Percentiles rank a stretch among this genome's conserved stretches.
Conservation (phyloP, 2,888 invertebrate species). For the Drosophila rubida region DNA sequence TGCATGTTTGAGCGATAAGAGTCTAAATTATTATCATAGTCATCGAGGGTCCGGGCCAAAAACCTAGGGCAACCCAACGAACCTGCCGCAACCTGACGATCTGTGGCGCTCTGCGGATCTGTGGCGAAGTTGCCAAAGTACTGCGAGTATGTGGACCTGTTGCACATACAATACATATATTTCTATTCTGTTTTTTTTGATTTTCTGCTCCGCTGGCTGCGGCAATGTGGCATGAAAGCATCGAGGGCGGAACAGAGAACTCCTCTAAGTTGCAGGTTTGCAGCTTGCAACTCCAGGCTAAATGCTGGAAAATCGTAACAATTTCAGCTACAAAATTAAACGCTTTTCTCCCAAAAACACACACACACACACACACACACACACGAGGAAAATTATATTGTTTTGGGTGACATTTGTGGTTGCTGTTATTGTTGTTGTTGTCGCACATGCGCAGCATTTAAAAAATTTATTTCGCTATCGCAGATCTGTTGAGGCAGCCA, state of each 20-base stretch:
- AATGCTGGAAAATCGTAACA: constrained; percentile 40
- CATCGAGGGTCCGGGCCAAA: constrained; percentile 18
- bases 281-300: constrained; percentile 5
- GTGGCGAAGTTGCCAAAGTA: constrained; percentile 17
- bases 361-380: not conserved
- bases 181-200: constrained; percentile 63
- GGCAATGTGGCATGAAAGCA: constrained; percentile 29
- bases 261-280: constrained; percentile 21
- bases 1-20: constrained; percentile 71
- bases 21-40: constrained; percentile 73
- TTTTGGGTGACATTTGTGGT: constrained; percentile 50
- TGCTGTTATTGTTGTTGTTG: constrained; percentile 25
- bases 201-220: constrained; percentile 84
- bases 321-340: constrained; percentile 26
- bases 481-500: constrained; percentile 67
- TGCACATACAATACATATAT: constrained; percentile 38
- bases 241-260: constrained; percentile 10
- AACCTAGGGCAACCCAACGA: not conserved
- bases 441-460: constrained; percentile 49
- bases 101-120: constrained; percentile 29
- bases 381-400: not conserved
- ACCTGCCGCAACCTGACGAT: constrained; percentile 16
- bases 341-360: constrained; percentile 13
- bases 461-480: constrained; percentile 59
- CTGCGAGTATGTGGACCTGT: constrained; percentile 44